Conservation (phyloP, 2,888 invertebrate species). For the Macaria liturata region DNA sequence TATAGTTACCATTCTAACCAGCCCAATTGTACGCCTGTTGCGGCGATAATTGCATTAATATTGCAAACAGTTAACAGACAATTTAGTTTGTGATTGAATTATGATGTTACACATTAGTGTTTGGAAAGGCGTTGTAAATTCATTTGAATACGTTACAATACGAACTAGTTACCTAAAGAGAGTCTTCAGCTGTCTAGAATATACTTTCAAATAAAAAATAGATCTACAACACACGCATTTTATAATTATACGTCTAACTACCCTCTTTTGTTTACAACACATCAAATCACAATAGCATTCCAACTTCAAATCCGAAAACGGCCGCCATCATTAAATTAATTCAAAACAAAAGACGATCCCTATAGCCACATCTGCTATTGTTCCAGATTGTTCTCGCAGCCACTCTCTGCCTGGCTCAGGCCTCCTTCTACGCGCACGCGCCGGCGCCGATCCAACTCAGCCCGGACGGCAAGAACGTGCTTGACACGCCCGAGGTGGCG, state of each 20-base stretch:
- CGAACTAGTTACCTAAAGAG: too few relatives aligned
- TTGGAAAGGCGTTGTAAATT: constrained; percentile 3
- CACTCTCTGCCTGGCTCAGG: constrained; percentile 77
- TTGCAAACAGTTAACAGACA: constrained; percentile 24
- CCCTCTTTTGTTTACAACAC: too few relatives aligned
- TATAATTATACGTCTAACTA: too few relatives aligned
- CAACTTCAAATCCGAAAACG: too few relatives aligned
- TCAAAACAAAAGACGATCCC: too few relatives aligned
- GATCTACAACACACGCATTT: too few relatives aligned
- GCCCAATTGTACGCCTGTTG: constrained; percentile 15
- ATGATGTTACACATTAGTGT: constrained; percentile 7
- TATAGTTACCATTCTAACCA: constrained; percentile 3
- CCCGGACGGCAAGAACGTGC: constrained; percentile 77
- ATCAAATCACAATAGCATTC: too few relatives aligned
- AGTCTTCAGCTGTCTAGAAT: too few relatives aligned
- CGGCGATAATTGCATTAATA: constrained; percentile 30
- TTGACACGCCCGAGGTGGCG: constrained; percentile 82
- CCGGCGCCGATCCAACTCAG: constrained; percentile 75
- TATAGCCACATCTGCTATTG: constrained; percentile 15
- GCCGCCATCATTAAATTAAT: too few relatives aligned
- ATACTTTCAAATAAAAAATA: too few relatives aligned
- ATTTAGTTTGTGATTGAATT: constrained; percentile 16
- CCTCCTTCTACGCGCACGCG: constrained; percentile 79
- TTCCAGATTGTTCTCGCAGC: constrained; percentile 75
- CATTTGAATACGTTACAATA: too few relatives aligned